These are phyloP conservation scores for Athene cunicularia DNA, from an alignment of 2,113 vertebrate species.

Conservation along the genomic window DNA sequence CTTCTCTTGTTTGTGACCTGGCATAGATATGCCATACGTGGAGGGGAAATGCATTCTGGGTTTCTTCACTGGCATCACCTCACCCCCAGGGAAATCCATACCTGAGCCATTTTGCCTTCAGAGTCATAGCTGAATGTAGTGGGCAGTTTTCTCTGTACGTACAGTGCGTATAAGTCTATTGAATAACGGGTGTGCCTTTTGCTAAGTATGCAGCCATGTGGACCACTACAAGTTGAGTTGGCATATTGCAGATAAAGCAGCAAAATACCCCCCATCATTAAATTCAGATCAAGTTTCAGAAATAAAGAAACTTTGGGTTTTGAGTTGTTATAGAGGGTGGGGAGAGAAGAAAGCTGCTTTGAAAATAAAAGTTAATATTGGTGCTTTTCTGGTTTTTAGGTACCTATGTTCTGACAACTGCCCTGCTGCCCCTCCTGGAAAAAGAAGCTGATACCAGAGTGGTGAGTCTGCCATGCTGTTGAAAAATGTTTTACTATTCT, in stretches of 20 bases:
- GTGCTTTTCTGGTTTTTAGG: constrained; percentile 64
- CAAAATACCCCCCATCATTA: neutral
- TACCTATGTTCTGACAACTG: constrained; percentile 82
- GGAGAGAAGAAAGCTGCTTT: neutral
- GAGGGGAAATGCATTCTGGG: neutral
- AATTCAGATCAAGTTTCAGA: neutral
- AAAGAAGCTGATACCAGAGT: constrained; percentile 82
- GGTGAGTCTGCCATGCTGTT: constrained; percentile 70
- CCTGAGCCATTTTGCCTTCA: neutral
- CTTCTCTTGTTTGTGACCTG: neutral
- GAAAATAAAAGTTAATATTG: neutral
- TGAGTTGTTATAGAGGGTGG: neutral
- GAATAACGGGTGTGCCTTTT: neutral
- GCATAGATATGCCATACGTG: neutral
- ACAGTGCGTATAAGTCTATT: neutral
- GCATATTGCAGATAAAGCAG: neutral
- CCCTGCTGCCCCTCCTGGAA: constrained; percentile 80
- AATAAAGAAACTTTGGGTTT: neutral
- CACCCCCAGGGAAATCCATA: neutral
- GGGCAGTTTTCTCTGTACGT: neutral
- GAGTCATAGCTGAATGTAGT: neutral
- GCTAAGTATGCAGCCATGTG: neutral
- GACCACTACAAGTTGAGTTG: neutral
- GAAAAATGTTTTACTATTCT: neutral
- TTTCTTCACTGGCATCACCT: neutral